Base-by-base conservation (phyloP, 2,113 vertebrate genomes). In the Tetraodon nigroviridis region DNA sequence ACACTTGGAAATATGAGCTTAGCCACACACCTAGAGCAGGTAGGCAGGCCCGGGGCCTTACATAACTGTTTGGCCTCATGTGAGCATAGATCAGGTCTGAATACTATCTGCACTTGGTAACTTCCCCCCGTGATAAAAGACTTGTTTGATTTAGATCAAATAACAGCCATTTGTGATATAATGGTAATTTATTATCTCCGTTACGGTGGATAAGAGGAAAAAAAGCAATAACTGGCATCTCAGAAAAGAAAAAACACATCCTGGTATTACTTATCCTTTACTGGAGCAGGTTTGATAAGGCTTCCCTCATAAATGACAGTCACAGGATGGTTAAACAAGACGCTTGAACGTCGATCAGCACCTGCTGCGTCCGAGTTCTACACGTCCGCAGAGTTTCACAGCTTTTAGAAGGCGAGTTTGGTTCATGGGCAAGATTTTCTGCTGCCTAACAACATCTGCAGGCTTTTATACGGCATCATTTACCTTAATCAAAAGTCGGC, bases 211-310 rank as follows among this genome's bases (percentile, higher is more conserved):
- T 24, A 48, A 44, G 16, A 63, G 45, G n/a, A 52, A 51, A 53
- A 59, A 50, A 51, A n/a, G 8, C 13, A 48, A 50, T 3, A 55
- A 18, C 46, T 29, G 45, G 57, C 48, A 52, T 70, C 24, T 27
- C 24, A 6, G 1, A 27, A 27, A 27, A 6, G 4, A 71, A 79
- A 82, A 79, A 80, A 29, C 71, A 78, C 79, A 80, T 82, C 80
- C 64, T 70, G 69, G 74, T 68, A 64, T 52, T 58, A 46, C 29
- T 57, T 19, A 53, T 56, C 61, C 51, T 56, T 58, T 51, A 73
- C 60, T 63, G 20, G 40, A n/a, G 58, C 32, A 4, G 2, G 32
- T 69, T 58, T 61, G 73, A 81, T 81, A 73, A 84, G 60, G 59
- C 61, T 6, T 40, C 10, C 47, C 44, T 32, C 66, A 70, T 79